Percentiles rank a stretch among this genome's conserved stretches.
phyloP scores from a whole-genome alignment of 2,797 vertebrate genomes.

The Mus spretus region DNA sequence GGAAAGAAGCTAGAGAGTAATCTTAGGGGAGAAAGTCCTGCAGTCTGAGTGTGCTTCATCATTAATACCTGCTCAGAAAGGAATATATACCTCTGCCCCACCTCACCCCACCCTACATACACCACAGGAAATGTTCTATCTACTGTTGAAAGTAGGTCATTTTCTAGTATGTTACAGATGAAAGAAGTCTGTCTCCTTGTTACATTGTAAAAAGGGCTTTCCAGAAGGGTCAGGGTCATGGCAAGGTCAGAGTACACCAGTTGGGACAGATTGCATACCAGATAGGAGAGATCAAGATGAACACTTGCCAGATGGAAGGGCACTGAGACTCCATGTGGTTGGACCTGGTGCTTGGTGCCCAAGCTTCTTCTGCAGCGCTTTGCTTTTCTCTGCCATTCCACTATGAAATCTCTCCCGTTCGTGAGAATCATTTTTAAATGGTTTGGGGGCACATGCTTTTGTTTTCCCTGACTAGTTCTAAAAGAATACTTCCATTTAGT shows the following conservation, averaged over 20 bases:
- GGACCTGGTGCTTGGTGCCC: too few species aligned
- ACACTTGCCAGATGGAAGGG: neutral
- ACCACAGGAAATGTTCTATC: neutral
- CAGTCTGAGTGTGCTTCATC: neutral
- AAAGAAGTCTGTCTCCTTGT: neutral
- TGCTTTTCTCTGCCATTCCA: constrained; percentile 10
- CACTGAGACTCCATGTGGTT: neutral
- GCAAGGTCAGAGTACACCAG: neutral
- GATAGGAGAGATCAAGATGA: neutral
- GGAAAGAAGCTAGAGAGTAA: neutral
- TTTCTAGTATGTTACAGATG: neutral
- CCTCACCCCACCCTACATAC: neutral
- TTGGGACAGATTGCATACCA: neutral
- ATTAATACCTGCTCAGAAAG: neutral
- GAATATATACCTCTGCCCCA: neutral
- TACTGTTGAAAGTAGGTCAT: neutral
- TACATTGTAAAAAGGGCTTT: neutral
- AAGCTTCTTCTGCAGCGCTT: too few species aligned
- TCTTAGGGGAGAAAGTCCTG: neutral
- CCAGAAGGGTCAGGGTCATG: neutral
- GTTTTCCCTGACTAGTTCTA: neutral
- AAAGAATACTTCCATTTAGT: constrained; percentile 18
- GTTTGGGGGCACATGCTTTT: neutral
- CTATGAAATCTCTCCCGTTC: neutral
- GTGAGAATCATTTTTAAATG: neutral